Evolutionary conservation across 2,888 invertebrate genomes (phyloP).

Genomic region (Venustoraphidia nigricollis): DNA sequence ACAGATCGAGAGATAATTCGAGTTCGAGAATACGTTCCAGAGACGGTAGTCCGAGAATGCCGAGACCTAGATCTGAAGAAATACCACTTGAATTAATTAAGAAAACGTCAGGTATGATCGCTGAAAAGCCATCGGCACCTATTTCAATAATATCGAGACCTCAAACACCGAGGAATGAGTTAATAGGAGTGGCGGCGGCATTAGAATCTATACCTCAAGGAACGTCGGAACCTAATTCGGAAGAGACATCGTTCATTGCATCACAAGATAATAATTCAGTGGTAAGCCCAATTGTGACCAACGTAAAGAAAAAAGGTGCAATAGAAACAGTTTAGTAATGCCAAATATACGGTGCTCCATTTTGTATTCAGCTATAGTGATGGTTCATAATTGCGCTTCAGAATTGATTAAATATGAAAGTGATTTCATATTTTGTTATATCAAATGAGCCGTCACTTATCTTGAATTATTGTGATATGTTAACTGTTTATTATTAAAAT

Average conservation of each 20-base stretch:
- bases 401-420: too few species aligned
- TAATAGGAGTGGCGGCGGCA: conserved; percentile 13
- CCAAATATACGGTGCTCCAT: too few species aligned
- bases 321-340: conserved; percentile 32
- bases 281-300: conserved; percentile 7
- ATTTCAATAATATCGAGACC: conserved; percentile 29
- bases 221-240: conserved; percentile 31
- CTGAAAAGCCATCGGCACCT: conserved; percentile 25
- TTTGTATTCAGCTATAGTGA: too few species aligned
- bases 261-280: conserved; percentile 27
- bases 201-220: conserved; percentile 8
- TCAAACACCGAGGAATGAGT: conserved; percentile 25
- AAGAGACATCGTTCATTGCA: conserved; percentile 68
- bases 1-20: conserved; percentile 27
- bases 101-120: conserved; percentile 34
- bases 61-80: conserved; percentile 61
- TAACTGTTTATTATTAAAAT: too few species aligned
- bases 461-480: too few species aligned
- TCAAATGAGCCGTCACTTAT: too few species aligned
- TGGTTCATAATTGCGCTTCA: too few species aligned
- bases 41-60: conserved; percentile 55
- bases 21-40: conserved; percentile 29
- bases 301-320: conserved; percentile 24
- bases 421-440: too few species aligned
- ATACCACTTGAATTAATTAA: conserved; percentile 69